A percentile compares a stretch with the other conserved stretches of the same genome.
These are phyloP conservation scores for Andrena cerasifolii DNA, from an alignment of 1,140 invertebrate species.

Conservation along the genomic window DNA sequence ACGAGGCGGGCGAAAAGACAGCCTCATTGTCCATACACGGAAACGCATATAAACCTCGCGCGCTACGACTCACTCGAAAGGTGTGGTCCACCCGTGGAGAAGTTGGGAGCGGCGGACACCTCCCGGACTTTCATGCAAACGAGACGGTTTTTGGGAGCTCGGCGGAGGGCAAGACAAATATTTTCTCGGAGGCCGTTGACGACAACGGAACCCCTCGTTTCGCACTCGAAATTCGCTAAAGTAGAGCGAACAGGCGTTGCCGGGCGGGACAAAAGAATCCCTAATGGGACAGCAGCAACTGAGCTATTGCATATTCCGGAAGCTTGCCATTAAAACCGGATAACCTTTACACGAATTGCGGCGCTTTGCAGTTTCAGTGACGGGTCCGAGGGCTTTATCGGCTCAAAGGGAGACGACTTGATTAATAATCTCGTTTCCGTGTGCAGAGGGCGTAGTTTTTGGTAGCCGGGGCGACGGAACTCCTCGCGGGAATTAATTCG, in stretches of 20 bases:
- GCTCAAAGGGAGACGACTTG: not conserved
- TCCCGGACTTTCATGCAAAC: not conserved
- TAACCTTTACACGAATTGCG: conserved; percentile 34
- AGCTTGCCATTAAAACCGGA: conserved; percentile 44
- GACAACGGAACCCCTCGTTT: conserved; percentile 25
- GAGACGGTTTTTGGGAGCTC: not conserved
- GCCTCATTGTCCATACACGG: too few species aligned
- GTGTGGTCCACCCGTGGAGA: too few species aligned
- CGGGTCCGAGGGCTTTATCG: not conserved
- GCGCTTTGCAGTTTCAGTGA: conserved; percentile 5
- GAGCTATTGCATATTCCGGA: conserved; percentile 28
- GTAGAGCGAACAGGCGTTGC: not conserved
- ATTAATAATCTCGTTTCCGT: not conserved
- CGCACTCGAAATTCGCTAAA: not conserved
- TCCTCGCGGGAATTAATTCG: not conserved
- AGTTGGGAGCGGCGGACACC: too few species aligned
- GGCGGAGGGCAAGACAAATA: not conserved
- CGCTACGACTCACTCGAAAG: too few species aligned
- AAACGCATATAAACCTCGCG: too few species aligned
- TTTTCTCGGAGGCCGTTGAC: not conserved
- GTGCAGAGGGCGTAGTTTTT: not conserved
- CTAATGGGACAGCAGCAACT: conserved; percentile 30
- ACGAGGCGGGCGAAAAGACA: too few species aligned
- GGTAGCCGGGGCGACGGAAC: not conserved
- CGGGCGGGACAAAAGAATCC: conserved; percentile 45